phyloP scores from a whole-genome alignment of 2,113 vertebrate genomes.

The Microtus montanus region DNA sequence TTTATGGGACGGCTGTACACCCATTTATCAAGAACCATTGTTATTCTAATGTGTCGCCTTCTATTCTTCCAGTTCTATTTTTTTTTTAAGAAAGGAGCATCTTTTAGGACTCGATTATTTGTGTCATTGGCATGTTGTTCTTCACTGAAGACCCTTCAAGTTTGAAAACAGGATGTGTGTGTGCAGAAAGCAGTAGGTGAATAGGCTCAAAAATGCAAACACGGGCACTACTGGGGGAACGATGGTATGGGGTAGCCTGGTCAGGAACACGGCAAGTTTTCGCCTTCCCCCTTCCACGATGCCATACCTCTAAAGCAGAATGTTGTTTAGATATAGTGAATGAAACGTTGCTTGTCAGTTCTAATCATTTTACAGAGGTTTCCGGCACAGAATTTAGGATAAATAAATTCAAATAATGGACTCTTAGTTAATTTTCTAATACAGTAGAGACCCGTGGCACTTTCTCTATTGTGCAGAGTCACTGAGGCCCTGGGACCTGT shows the following conservation, averaged over 20 bases:
- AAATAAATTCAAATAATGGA: background rate
- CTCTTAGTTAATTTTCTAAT: background rate
- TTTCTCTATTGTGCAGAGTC: background rate
- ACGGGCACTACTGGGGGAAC: background rate
- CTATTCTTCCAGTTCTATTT: constrained; percentile 46
- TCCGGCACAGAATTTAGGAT: background rate
- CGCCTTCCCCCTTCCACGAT: background rate
- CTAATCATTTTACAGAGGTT: background rate
- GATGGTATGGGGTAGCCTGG: accelerated
- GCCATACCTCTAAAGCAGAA: background rate
- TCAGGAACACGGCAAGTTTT: background rate
- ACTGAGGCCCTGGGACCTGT: background rate
- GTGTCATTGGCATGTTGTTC: constrained; percentile 50
- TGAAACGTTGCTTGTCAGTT: background rate
- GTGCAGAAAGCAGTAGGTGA: background rate
- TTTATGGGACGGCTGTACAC: constrained; percentile 60
- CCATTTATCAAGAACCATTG: constrained; percentile 57
- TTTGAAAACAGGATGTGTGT: background rate
- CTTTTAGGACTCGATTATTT: constrained; percentile 48
- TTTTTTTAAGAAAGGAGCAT: constrained; percentile 8
- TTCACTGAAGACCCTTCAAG: background rate
- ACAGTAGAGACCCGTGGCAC: background rate
- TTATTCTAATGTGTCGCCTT: constrained; percentile 47
- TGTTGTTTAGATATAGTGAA: constrained; percentile 5
- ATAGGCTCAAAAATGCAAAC: background rate